Conservation (phyloP, 2,113 vertebrate species). For the Pungitius pungitius region DNA sequence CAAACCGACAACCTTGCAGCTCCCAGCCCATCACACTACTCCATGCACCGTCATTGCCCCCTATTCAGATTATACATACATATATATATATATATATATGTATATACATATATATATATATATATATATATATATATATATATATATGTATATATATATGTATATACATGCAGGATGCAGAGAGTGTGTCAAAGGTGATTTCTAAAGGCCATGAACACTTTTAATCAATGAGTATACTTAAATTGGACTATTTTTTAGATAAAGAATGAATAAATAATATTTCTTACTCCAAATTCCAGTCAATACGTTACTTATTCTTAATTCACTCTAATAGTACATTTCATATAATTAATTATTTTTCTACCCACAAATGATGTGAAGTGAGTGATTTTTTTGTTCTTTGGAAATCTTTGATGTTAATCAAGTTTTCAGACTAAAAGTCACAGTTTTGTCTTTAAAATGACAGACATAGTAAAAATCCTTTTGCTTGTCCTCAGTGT, state of each 20-base stretch:
- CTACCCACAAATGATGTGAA: too few species aligned
- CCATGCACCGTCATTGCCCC: too few species aligned
- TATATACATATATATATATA: too few species aligned
- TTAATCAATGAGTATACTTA: not conserved
- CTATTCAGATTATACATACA: too few species aligned
- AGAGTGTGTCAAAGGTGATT: too few species aligned
- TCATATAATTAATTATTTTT: not conserved
- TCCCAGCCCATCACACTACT: too few species aligned
- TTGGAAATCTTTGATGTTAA: not conserved
- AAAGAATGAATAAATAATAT: not conserved
- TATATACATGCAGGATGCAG: slow-evolving; percentile 23
- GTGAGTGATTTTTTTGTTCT: too few species aligned
- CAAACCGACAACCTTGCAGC: too few species aligned
- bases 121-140: too few species aligned
- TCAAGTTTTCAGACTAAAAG: not conserved
- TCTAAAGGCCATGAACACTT: not conserved
- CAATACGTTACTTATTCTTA: not conserved
- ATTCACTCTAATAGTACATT: not conserved
- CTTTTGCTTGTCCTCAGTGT: not conserved
- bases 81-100: too few species aligned
- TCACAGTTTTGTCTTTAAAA: too few species aligned
- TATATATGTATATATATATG: too few species aligned
- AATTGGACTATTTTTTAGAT: not conserved
- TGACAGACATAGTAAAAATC: not conserved
- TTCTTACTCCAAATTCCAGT: not conserved